phyloP scores from a whole-genome alignment of 2,888 invertebrate genomes.

The Theretra japonica region DNA sequence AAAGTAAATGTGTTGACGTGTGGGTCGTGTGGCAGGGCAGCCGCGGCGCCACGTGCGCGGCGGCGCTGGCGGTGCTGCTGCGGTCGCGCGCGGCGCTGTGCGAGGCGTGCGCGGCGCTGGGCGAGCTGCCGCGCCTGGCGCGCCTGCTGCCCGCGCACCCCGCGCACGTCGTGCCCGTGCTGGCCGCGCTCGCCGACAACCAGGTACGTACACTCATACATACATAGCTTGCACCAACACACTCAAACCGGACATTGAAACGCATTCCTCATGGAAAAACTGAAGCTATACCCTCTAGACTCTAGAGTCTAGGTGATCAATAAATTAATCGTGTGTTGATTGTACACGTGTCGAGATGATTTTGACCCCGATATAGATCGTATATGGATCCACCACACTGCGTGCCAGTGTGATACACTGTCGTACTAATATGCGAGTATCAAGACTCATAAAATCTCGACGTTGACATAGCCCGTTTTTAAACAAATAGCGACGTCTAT shows the following conservation, averaged over 20 bases:
- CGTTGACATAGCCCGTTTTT: background rate
- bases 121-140: constrained; percentile 92
- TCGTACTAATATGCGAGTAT: no score
- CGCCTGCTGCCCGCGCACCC: constrained; percentile 90
- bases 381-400: no score
- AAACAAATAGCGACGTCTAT: no score
- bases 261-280: no score
- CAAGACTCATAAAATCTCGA: background rate
- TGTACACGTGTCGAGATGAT: no score
- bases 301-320: no score
- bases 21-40: constrained; percentile 83
- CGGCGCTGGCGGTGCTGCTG: constrained; percentile 92
- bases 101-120: constrained; percentile 94
- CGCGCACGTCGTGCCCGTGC: constrained; percentile 92
- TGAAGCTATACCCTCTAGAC: no score
- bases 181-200: constrained; percentile 93
- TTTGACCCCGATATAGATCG: no score
- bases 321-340: no score
- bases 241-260: no score
- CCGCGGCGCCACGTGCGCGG: constrained; percentile 91
- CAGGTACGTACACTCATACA: constrained; percentile 86
- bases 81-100: constrained; percentile 94
- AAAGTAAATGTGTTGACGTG: background rate
- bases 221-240: no score
- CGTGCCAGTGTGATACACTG: no score